Percentiles rank a stretch among this genome's conserved stretches.
Conservation (phyloP, 2,113 vertebrate species). For the Melanerpes formicivorus region DNA sequence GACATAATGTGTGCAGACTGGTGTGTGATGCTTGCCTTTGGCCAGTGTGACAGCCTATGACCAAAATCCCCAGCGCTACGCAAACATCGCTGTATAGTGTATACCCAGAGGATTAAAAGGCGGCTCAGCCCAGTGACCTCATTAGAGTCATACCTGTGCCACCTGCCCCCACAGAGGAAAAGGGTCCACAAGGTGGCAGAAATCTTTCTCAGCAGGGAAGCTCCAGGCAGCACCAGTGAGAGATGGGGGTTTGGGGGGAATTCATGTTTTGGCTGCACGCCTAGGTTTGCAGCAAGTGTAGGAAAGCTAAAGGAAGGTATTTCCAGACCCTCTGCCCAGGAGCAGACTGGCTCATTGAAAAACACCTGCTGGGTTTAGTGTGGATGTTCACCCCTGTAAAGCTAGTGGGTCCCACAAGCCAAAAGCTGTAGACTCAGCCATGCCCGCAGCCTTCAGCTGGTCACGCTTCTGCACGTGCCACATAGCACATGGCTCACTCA, state of each 20-base stretch:
- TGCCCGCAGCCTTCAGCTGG: background rate
- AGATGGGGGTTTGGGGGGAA: background rate
- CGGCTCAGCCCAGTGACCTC: background rate
- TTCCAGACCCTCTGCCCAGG: background rate
- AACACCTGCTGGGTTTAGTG: background rate
- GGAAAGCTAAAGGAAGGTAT: background rate
- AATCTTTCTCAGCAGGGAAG: background rate
- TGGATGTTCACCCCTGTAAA: background rate
- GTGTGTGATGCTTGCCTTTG: background rate
- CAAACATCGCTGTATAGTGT: background rate
- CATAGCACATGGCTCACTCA: accelerated
- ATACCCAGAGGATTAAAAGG: background rate
- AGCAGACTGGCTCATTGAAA: background rate
- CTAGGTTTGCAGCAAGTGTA: background rate
- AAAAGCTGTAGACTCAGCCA: background rate
- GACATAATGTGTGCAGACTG: constrained; percentile 33
- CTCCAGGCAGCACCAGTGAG: background rate
- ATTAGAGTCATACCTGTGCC: background rate
- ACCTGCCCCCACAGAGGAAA: background rate
- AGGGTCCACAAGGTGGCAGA: background rate
- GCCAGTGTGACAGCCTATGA: background rate
- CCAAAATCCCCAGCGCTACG: background rate
- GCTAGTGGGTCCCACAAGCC: background rate
- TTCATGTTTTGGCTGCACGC: accelerated
- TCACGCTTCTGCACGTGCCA: background rate